Conservation (phyloP, 1,140 invertebrate species). For the Tenebrio molitor region DNA sequence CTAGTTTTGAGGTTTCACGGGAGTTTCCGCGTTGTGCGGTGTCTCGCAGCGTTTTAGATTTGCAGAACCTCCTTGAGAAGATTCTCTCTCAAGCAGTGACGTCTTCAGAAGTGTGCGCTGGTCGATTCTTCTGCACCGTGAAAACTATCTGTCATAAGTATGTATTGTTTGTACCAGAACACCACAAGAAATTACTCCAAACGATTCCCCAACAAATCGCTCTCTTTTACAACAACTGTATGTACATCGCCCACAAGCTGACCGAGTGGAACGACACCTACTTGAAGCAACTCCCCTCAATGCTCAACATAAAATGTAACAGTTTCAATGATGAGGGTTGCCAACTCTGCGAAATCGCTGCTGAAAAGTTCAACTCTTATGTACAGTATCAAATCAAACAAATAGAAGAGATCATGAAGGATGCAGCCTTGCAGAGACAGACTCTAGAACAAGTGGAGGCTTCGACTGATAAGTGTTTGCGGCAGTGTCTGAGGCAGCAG, state of each 20-base stretch:
- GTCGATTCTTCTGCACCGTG: constrained; percentile 78
- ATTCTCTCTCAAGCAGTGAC: constrained; percentile 79
- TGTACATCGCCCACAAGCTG: constrained; percentile 86
- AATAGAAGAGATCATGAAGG: constrained; percentile 64
- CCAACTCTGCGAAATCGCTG: constrained; percentile 68
- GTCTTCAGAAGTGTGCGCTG: constrained; percentile 73
- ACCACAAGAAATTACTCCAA: constrained; percentile 83
- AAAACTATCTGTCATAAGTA: constrained; percentile 86
- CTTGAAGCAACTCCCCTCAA: neutral
- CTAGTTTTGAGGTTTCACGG: constrained; percentile 34
- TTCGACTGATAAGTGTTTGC: constrained; percentile 78
- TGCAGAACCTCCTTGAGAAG: constrained; percentile 78
- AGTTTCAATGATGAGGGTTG: constrained; percentile 57
- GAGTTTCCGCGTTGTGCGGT: constrained; percentile 72
- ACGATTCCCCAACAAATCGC: constrained; percentile 90
- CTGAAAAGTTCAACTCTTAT: constrained; percentile 65
- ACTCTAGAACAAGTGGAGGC: constrained; percentile 71
- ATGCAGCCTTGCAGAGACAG: constrained; percentile 51
- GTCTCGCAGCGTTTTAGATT: constrained; percentile 71
- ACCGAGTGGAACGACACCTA: constrained; percentile 68
- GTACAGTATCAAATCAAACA: constrained; percentile 63
- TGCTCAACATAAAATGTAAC: neutral
- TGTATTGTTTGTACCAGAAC: constrained; percentile 79
- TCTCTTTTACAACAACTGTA: constrained; percentile 94
- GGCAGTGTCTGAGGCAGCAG: constrained; percentile 87